Evolutionary conservation across 2,113 vertebrate species (phyloP).

Genomic region (Sturnus vulgaris): DNA sequence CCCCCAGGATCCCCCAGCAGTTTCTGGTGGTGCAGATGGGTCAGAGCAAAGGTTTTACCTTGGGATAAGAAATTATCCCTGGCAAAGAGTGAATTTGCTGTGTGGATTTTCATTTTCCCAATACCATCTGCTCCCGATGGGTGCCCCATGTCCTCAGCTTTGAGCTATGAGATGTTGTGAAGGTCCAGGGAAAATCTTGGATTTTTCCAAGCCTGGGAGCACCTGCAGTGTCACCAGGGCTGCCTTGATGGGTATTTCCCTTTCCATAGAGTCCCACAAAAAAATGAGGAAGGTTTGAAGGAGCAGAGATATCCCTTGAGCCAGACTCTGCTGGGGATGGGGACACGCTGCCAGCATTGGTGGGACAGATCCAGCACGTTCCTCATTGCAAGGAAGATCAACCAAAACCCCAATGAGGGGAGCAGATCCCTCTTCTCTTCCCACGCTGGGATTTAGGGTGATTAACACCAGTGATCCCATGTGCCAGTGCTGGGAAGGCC

Average conservation of each 20-base stretch:
- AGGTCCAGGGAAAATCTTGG: background rate
- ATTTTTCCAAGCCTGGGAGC: background rate
- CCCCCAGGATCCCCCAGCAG: background rate
- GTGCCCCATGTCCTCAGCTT: conserved; percentile 5
- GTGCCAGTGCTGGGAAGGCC: conserved; percentile 2
- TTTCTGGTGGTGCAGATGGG: conserved; percentile 75
- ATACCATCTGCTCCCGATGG: conserved; percentile 82
- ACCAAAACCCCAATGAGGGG: background rate
- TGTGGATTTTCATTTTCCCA: conserved; percentile 82
- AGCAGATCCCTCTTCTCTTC: background rate
- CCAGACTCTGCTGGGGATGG: fast-evolving
- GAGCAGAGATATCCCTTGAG: background rate
- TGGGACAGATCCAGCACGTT: background rate
- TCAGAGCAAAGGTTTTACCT: conserved; percentile 73
- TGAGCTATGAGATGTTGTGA: background rate
- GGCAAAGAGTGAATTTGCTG: conserved; percentile 79
- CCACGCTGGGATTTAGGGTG: background rate
- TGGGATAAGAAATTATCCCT: conserved; percentile 80
- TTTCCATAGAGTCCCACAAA: background rate
- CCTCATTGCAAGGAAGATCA: background rate
- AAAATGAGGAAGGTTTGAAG: background rate
- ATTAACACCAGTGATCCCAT: background rate
- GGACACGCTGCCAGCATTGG: background rate
- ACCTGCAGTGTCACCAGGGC: background rate
- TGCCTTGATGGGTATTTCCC: background rate